phyloP scores from a whole-genome alignment of 2,797 vertebrate genomes.

The Aplochiton taeniatus region DNA sequence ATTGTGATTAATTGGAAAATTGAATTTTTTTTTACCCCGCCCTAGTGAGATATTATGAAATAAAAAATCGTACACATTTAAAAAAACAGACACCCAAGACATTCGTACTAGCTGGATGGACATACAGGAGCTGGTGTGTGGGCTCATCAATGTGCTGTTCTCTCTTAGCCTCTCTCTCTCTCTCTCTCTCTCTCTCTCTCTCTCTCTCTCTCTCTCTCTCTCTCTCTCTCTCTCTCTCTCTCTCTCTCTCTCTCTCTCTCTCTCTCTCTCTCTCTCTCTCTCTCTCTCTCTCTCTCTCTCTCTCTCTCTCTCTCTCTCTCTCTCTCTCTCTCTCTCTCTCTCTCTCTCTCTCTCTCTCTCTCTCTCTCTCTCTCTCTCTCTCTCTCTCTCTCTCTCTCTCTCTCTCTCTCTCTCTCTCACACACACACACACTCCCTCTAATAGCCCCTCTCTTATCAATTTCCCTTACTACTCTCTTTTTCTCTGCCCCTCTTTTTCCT shows the following conservation, averaged over 20 bases:
- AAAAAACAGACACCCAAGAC: no score
- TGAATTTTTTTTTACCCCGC: no score
- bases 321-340: background rate
- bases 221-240: constrained; percentile 38
- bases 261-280: constrained; percentile 26
- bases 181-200: constrained; percentile 37
- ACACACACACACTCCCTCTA: background rate
- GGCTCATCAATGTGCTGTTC: constrained; percentile 16
- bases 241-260: constrained; percentile 24
- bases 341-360: constrained; percentile 23
- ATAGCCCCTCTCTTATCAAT: background rate
- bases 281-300: background rate
- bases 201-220: constrained; percentile 36
- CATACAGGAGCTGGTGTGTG: no score
- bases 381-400: constrained; percentile 2
- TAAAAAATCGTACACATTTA: no score
- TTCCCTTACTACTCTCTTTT: background rate
- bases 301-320: background rate
- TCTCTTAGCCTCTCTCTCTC: constrained; percentile 37
- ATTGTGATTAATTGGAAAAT: no score
- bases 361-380: constrained; percentile 8
- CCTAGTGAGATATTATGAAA: no score
- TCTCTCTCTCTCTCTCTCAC: background rate
- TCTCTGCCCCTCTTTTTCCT: background rate
- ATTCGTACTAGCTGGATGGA: no score